Evolutionary conservation across 2,888 invertebrate species (phyloP).

Genomic region (Ormyrus labotus): DNA sequence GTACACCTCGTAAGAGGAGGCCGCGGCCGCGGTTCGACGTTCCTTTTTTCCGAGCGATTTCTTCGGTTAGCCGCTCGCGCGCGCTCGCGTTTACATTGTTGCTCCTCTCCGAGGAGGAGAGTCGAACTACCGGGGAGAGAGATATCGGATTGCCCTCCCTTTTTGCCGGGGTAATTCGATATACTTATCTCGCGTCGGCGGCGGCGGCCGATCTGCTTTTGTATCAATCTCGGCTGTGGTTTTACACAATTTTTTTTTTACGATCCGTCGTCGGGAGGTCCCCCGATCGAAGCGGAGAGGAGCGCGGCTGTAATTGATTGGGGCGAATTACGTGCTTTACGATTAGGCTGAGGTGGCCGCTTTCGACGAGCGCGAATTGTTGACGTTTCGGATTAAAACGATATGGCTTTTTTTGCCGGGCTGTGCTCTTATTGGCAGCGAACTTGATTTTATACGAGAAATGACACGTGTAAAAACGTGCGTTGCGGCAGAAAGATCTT

Average conservation of each 20-base stretch:
- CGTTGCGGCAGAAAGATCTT: too few species aligned
- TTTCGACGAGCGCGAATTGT: too few species aligned
- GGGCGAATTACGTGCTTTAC: too few species aligned
- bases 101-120: not conserved
- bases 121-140: constrained; percentile 32
- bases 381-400: too few species aligned
- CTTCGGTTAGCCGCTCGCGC: not conserved
- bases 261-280: not conserved
- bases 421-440: too few species aligned
- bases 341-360: too few species aligned
- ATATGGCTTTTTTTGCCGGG: too few species aligned
- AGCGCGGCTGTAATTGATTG: too few species aligned
- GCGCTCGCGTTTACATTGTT: constrained; percentile 1
- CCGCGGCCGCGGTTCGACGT: constrained; percentile 18
- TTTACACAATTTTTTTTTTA: constrained; percentile 46
- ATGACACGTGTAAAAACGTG: too few species aligned
- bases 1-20: constrained; percentile 19
- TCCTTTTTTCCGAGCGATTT: constrained; percentile 40
- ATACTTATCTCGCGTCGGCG: constrained; percentile 26
- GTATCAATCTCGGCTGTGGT: constrained; percentile 35
- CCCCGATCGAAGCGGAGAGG: too few species aligned
- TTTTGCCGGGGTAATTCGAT: constrained; percentile 41
- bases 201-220: not conserved
- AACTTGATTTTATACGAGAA: too few species aligned
- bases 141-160: constrained; percentile 35